A percentile compares a stretch with the other conserved stretches of the same genome.
phyloP scores from a whole-genome alignment of 2,113 vertebrate species.

The Leucoraja erinaceus region DNA sequence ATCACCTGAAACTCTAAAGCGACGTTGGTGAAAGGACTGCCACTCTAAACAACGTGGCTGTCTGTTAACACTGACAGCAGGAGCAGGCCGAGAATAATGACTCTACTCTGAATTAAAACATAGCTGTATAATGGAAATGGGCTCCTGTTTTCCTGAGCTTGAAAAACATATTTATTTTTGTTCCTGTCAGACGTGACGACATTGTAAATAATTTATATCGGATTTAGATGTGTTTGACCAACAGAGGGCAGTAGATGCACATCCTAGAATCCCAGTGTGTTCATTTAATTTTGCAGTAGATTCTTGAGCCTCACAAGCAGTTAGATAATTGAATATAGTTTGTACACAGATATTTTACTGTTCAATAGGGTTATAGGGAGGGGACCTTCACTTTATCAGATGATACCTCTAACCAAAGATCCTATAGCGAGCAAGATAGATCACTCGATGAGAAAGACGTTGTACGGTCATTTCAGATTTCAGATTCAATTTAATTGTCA shows the following conservation, averaged over 20 bases:
- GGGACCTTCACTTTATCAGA: background rate
- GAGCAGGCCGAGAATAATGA: background rate
- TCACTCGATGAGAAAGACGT: no score
- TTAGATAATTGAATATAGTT: slow-evolving; percentile 8
- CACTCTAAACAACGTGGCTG: background rate
- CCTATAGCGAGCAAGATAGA: no score
- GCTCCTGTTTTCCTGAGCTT: background rate
- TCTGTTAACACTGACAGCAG: background rate
- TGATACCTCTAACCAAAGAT: background rate
- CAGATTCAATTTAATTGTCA: no score
- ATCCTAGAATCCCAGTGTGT: background rate
- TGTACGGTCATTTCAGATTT: no score
- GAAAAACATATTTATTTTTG: background rate
- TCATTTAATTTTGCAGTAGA: background rate
- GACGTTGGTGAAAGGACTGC: background rate
- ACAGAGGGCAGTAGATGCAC: background rate
- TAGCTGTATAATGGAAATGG: slow-evolving; percentile 3
- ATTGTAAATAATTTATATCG: background rate
- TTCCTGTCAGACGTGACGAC: background rate
- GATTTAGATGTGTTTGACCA: background rate
- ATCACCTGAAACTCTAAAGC: background rate
- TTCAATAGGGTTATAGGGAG: background rate
- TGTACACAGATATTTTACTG: background rate
- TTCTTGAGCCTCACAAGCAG: background rate
- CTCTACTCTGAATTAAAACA: background rate